A percentile compares a stretch with the other conserved stretches of the same genome.
phyloP scores from a whole-genome alignment of 2,113 vertebrate genomes.

The Edolisoma coerulescens region DNA sequence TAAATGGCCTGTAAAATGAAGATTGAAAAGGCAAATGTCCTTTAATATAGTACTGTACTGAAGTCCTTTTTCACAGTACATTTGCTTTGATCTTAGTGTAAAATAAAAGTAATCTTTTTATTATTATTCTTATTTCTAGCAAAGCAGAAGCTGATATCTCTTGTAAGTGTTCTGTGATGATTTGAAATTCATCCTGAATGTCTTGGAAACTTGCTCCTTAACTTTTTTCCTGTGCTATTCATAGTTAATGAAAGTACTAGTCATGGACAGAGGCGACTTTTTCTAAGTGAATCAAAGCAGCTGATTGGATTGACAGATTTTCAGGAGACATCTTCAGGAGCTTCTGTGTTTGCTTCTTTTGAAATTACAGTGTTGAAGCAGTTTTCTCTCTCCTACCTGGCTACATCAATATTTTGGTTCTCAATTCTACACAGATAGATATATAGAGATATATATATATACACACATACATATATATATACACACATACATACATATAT shows the following conservation, averaged over 20 bases:
- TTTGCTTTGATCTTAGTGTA: conserved; percentile 34
- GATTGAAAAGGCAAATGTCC: conserved; percentile 18
- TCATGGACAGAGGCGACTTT: neutral
- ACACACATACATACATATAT: too few relatives aligned
- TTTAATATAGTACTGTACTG: neutral
- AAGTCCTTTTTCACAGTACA: conserved; percentile 34
- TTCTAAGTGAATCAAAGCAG: neutral
- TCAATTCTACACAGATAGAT: too few relatives aligned
- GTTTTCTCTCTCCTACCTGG: neutral
- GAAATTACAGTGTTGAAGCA: neutral
- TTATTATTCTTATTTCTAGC: neutral
- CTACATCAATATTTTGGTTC: neutral
- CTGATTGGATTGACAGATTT: neutral
- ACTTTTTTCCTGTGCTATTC: neutral
- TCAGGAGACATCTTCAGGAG: neutral
- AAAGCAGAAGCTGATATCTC: neutral
- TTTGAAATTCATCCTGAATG: conserved; percentile 2
- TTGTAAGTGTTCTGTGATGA: neutral
- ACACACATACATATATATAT: too few relatives aligned
- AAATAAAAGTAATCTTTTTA: conserved; percentile 27
- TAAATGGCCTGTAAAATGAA: conserved; percentile 48
- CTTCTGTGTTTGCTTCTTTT: neutral
- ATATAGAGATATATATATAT: too few relatives aligned
- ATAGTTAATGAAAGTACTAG: neutral
- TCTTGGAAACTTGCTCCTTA: neutral